Evolutionary conservation across 2,797 vertebrate genomes (phyloP).

Genomic region (Cryptoprocta ferox): DNA sequence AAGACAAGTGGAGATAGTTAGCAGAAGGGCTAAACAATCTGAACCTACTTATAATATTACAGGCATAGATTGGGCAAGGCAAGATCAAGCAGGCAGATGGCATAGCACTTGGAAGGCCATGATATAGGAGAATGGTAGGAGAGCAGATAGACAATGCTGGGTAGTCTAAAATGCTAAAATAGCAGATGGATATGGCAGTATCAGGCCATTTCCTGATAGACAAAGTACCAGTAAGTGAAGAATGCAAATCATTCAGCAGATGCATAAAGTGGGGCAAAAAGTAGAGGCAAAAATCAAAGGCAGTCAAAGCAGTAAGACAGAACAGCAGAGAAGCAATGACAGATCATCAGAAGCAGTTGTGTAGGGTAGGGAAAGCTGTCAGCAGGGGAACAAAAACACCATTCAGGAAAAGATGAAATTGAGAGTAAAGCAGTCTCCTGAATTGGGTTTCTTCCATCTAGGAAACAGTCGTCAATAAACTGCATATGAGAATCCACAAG

Average conservation of each 20-base stretch:
- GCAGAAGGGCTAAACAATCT: constrained; percentile 60
- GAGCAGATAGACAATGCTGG: constrained; percentile 39
- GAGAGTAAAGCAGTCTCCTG: constrained; percentile 79
- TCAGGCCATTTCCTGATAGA: constrained; percentile 77
- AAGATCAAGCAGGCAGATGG: constrained; percentile 69
- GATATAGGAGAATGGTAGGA: constrained; percentile 15
- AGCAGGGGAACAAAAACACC: constrained; percentile 75
- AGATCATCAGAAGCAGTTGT: constrained; percentile 78
- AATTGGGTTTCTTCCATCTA: constrained; percentile 84
- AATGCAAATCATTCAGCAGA: constrained; percentile 67
- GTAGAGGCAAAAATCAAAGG: constrained; percentile 81
- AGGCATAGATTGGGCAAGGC: constrained; percentile 44
- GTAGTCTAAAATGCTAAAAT: constrained; percentile 65
- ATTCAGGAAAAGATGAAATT: constrained; percentile 80
- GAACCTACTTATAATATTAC: constrained; percentile 59
- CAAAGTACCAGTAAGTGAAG: constrained; percentile 83
- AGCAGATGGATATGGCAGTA: constrained; percentile 81
- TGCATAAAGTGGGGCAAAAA: constrained; percentile 67
- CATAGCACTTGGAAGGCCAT: constrained; percentile 42
- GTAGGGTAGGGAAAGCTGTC: constrained; percentile 78
- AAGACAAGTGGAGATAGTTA: constrained; percentile 72
- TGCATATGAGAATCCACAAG: constrained; percentile 85
- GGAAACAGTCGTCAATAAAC: constrained; percentile 81
- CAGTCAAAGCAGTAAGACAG: constrained; percentile 83
- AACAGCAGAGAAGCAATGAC: constrained; percentile 72